Percentiles rank a stretch among this genome's conserved stretches.
phyloP scores from a whole-genome alignment of 2,113 vertebrate species.

The Percina caprodes region DNA sequence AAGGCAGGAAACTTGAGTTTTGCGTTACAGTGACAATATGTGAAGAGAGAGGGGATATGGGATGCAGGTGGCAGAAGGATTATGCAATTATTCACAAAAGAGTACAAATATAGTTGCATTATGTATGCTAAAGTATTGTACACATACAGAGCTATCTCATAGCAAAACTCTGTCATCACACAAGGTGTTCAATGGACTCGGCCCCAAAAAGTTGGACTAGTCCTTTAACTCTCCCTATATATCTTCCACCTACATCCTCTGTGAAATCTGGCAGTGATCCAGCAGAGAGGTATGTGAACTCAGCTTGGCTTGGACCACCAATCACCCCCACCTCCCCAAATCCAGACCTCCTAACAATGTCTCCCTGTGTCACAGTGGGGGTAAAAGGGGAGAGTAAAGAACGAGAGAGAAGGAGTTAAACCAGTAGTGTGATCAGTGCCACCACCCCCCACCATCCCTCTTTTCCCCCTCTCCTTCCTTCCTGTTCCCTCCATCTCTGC shows the following conservation, averaged over 20 bases:
- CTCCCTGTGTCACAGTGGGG: constrained; percentile 63
- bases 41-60: not conserved
- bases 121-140: not conserved
- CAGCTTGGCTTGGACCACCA: constrained; percentile 59
- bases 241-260: constrained; percentile 50
- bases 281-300: constrained; percentile 76
- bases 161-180: not conserved
- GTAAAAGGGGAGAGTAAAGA: constrained; percentile 11
- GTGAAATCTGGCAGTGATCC: constrained; percentile 68
- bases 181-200: not conserved
- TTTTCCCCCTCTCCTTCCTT: constrained; percentile 47
- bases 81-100: not conserved
- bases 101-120: not conserved
- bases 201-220: not conserved
- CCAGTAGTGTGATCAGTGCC: constrained; percentile 62
- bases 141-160: not conserved
- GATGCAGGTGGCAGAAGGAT: not conserved
- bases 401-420: constrained; percentile 53
- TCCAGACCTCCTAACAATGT: constrained; percentile 70
- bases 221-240: constrained; percentile 14
- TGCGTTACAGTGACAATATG: constrained; percentile 16
- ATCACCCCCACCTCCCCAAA: constrained; percentile 20
- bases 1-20: constrained; percentile 61
- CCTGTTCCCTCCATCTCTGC: constrained; percentile 54
- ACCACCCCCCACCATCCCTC: constrained; percentile 1